Percentiles rank a stretch among this genome's conserved stretches.
These are phyloP conservation scores for Channa striata DNA, from an alignment of 2,797 vertebrate species.

Conservation along the genomic window DNA sequence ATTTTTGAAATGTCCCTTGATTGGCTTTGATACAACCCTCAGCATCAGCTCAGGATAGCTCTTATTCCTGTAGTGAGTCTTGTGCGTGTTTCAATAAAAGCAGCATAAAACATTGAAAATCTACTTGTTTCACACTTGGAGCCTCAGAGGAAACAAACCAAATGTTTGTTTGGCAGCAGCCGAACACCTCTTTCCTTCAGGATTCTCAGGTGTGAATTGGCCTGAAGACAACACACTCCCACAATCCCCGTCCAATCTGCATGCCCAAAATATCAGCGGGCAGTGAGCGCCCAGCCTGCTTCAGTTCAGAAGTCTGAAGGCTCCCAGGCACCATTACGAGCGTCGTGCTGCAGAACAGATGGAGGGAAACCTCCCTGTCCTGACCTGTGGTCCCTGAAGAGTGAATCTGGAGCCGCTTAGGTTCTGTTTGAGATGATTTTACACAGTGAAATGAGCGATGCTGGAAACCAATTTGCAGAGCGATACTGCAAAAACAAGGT, in stretches of 20 bases:
- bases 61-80: not conserved
- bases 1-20: not conserved
- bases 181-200: not conserved
- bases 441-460: not conserved
- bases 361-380: conserved; percentile 2
- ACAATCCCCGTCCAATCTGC: conserved; percentile 20
- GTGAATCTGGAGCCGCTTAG: not conserved
- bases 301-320: not conserved
- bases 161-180: not conserved
- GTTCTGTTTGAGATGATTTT: not conserved
- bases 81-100: not conserved
- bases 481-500: too few species aligned
- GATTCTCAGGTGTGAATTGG: conserved; percentile 33
- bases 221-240: conserved; percentile 14
- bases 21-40: not conserved
- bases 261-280: not conserved
- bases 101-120: not conserved
- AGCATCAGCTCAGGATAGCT: not conserved
- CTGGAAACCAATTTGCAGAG: too few species aligned
- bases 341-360: conserved; percentile 4
- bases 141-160: not conserved
- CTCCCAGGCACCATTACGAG: not conserved
- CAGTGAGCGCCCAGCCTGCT: not conserved
- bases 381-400: conserved; percentile 1
- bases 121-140: not conserved